phyloP scores from a whole-genome alignment of 2,113 vertebrate species.

The Seriola aureovittata region DNA sequence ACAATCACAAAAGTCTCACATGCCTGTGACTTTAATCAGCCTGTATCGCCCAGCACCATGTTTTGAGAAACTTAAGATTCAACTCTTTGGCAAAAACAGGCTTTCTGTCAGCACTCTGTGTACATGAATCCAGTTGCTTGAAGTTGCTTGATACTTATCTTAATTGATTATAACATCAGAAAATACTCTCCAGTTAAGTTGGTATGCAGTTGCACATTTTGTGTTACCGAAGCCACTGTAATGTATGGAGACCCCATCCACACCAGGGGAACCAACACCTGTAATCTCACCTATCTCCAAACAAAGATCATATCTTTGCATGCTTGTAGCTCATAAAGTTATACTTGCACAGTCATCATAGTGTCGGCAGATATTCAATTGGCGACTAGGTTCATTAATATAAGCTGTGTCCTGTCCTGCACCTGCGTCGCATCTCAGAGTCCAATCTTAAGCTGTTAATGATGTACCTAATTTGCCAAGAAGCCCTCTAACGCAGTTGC shows the following conservation, averaged over 20 bases:
- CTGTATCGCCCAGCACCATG: not conserved
- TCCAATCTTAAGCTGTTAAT: constrained; percentile 59
- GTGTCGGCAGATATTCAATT: constrained; percentile 9
- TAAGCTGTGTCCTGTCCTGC: constrained; percentile 34
- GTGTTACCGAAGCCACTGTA: not conserved
- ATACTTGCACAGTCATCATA: constrained; percentile 1
- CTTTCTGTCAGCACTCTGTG: constrained; percentile 12
- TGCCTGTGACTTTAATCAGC: constrained; percentile 35
- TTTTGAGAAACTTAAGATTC: constrained; percentile 9
- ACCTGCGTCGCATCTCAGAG: constrained; percentile 37
- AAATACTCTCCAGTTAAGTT: not conserved
- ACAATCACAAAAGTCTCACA: constrained; percentile 31
- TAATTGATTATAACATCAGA: not conserved
- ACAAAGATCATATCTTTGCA: not conserved
- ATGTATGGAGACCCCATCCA: not conserved
- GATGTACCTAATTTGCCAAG: constrained; percentile 68
- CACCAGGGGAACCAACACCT: not conserved
- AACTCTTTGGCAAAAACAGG: constrained; percentile 12
- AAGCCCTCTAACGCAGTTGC: constrained; percentile 54
- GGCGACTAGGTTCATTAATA: constrained; percentile 37
- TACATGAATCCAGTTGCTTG: not conserved
- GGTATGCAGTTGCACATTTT: not conserved
- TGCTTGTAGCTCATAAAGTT: not conserved
- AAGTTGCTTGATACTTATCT: not conserved
- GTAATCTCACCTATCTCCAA: not conserved